Conservation (phyloP, 2,113 vertebrate genomes). For the Atlantisia rogersi region DNA sequence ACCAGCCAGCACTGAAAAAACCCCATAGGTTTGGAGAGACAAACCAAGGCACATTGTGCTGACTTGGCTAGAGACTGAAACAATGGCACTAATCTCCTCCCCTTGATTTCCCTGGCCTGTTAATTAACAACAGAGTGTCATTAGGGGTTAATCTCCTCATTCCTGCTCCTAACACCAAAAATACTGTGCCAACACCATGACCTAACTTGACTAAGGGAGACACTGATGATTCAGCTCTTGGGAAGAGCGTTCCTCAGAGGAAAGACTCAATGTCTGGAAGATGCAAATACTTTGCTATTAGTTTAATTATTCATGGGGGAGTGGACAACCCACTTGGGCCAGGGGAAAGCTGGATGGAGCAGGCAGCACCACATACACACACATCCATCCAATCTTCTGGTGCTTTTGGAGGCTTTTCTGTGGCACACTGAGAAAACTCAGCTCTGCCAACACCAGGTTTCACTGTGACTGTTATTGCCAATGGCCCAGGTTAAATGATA, state of each 20-base stretch:
- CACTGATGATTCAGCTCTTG: background rate
- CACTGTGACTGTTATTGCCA: background rate
- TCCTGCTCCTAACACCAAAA: background rate
- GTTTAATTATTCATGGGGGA: background rate
- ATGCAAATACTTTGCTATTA: background rate
- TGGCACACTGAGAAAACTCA: background rate
- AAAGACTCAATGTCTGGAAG: background rate
- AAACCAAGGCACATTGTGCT: background rate
- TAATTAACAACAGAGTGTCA: background rate
- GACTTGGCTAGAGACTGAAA: background rate
- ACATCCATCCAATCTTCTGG: rapidly evolving
- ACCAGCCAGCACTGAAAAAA: background rate
- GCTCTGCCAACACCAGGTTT: background rate
- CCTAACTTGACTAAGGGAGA: background rate
- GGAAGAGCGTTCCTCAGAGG: background rate
- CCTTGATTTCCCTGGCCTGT: background rate
- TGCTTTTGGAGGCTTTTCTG: background rate
- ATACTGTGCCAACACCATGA: background rate
- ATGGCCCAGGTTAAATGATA: background rate
- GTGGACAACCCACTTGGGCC: rapidly evolving
- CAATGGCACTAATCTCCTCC: background rate
- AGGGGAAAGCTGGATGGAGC: background rate
- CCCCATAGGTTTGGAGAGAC: background rate
- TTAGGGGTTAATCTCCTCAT: background rate
- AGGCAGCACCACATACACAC: rapidly evolving